phyloP scores from a whole-genome alignment of 1,140 invertebrate genomes.

The Drosophila kanapiae region DNA sequence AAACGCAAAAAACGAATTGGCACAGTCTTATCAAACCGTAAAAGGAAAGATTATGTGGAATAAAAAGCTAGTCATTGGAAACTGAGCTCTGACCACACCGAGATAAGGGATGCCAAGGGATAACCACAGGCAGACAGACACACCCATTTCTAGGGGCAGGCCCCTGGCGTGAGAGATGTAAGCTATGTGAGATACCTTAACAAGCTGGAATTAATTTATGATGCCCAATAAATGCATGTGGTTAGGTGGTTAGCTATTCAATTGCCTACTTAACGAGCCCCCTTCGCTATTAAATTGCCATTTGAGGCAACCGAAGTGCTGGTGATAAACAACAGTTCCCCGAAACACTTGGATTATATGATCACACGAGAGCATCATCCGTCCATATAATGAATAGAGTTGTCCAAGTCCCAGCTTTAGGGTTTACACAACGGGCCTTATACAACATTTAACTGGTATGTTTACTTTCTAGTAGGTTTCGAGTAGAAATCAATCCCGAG shows the following conservation, averaged over 20 bases:
- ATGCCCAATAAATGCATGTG: constrained; percentile 20
- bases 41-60: background rate
- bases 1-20: constrained; percentile 12
- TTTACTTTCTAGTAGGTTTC: constrained; percentile 1
- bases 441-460: constrained; percentile 16
- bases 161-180: constrained; percentile 4
- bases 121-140: constrained; percentile 28
- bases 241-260: constrained; percentile 20
- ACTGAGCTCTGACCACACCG: constrained; percentile 28
- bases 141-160: constrained; percentile 46
- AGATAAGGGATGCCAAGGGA: constrained; percentile 33
- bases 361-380: constrained; percentile 8
- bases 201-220: constrained; percentile 46
- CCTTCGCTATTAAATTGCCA: constrained; percentile 30
- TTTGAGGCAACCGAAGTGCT: constrained; percentile 6
- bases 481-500: background rate
- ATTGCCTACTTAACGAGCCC: constrained; percentile 45
- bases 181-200: constrained; percentile 11
- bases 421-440: background rate
- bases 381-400: background rate
- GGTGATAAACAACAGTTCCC: constrained; percentile 50
- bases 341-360: constrained; percentile 26
- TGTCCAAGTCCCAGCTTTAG: constrained; percentile 2
- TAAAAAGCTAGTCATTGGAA: constrained; percentile 41
- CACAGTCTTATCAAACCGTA: constrained; percentile 27